Evolutionary conservation across 2,113 vertebrate species (phyloP), one percentile per base, ranked within the genome.

Genomic region (Acrocephalus arundinaceus): DNA sequence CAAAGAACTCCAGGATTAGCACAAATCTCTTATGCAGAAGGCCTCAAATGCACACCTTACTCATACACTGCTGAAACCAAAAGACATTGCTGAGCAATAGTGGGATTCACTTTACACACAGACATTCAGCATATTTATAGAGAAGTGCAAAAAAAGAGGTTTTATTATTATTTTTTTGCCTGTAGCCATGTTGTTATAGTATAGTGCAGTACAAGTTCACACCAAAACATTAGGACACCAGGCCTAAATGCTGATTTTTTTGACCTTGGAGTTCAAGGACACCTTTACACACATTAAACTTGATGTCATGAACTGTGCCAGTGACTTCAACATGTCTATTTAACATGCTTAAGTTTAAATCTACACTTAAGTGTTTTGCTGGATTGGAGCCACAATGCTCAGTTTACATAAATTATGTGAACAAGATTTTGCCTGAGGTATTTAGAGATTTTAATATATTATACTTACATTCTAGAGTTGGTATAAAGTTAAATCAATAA

Each of bases 401-500:
- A 2, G 48, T 85, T 88, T 86, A 62, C 54, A 86, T 58, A 75
- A 92, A 86, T 74, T 84, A 95, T 23, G 15, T 43, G n/a, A 96
- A 90, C 43, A 90, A 71, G 57, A 80, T 83, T 90, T 95, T 96
- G 72, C 93, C 90, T 84, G 82, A 86, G 70, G 85, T 96, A 77
- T 73, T 90, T 88, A 70, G 62, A 89, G 72, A 80, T 90, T 93
- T 83, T 86, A 76, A 88, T 78, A 78, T 12, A 79, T 85, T 79
- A 67, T 72, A 74, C 74, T 93, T 90, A 55, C 65, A 74, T 83
- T 87, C 71, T 77, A 37, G 77, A 71, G 45, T 25, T 46, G 68
- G 24, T 61, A 67, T 71, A 94, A 95, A 94, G 63, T 27, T 94
- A 86, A 95, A 93, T 80, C 87, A 84, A 95, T 88, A 93, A 88